phyloP scores from a whole-genome alignment of 2,797 vertebrate genomes.

The Halcyon chelicuti region DNA sequence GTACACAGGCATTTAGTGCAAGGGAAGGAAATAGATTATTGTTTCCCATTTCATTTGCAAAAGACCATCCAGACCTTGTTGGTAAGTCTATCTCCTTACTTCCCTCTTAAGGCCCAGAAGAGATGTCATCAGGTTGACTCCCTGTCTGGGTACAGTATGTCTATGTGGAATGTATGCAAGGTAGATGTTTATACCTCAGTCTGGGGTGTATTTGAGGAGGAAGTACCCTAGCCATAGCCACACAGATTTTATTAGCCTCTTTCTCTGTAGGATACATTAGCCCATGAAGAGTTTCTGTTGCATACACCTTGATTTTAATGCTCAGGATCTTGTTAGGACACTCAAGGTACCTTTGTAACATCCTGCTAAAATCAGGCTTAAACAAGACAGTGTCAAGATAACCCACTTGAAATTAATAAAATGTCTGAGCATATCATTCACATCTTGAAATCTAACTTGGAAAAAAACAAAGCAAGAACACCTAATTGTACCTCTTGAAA shows the following conservation, averaged over 20 bases:
- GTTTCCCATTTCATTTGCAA: background rate
- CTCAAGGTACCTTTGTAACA: background rate
- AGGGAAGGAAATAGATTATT: background rate
- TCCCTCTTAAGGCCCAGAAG: background rate
- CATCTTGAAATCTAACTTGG: background rate
- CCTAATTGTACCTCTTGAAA: background rate
- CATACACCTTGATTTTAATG: background rate
- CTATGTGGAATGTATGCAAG: background rate
- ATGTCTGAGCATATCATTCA: background rate
- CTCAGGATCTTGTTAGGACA: background rate
- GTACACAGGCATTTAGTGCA: background rate
- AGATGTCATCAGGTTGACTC: background rate
- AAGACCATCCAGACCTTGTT: background rate
- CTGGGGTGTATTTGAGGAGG: background rate
- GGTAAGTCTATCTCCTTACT: background rate
- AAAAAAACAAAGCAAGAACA: background rate
- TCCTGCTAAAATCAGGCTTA: background rate
- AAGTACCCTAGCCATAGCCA: background rate
- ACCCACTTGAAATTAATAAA: background rate
- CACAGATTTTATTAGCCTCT: rapidly evolving
- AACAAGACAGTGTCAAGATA: background rate
- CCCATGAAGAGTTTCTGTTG: background rate
- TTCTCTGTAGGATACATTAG: background rate
- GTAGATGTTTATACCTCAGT: background rate
- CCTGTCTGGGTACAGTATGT: background rate